Conservation (phyloP, 2,797 vertebrate genomes). For the Acanthurus leucopareius region DNA sequence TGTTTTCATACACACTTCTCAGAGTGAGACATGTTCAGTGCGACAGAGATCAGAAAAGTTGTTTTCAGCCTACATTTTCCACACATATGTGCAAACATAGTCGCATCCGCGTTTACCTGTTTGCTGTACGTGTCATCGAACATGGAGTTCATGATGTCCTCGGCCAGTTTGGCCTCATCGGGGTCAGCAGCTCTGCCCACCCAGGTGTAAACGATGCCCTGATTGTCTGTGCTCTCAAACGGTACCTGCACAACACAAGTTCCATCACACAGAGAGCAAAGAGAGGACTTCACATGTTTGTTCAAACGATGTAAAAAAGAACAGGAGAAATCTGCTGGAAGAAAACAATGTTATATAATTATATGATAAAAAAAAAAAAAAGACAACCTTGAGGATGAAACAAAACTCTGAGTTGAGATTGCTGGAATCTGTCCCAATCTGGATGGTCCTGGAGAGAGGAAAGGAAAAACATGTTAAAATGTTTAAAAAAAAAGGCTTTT, state of each 20-base stretch:
- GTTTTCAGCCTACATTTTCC: too few relatives aligned
- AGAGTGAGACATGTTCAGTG: too few relatives aligned
- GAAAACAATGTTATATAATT: too few relatives aligned
- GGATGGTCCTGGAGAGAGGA: constrained; percentile 90
- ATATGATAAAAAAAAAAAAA: fast-evolving
- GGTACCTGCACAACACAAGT: constrained; percentile 87
- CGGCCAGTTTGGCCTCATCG: constrained; percentile 95
- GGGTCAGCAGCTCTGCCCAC: constrained; percentile 96
- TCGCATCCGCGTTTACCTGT: constrained; percentile 84
- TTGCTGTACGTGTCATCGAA: constrained; percentile 98
- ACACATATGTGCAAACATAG: too few relatives aligned
- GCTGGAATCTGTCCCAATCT: constrained; percentile 93
- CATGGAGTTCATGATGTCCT: constrained; percentile 98
- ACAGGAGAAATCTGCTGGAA: too few relatives aligned
- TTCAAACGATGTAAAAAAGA: too few relatives aligned
- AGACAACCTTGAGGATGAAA: constrained; percentile 95
- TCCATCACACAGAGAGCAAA: not conserved
- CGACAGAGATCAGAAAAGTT: too few relatives aligned
- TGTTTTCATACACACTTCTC: too few relatives aligned
- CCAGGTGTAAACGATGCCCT: constrained; percentile 98
- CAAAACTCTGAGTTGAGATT: constrained; percentile 98
- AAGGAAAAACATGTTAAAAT: not conserved
- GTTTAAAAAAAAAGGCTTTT: fast-evolving
- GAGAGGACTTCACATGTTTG: too few relatives aligned
- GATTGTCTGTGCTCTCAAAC: constrained; percentile 98